Evolutionary conservation across 2,797 vertebrate genomes (phyloP), one percentile per base, ranked within the genome.

Genomic region (Dromococcyx pavoninus): DNA sequence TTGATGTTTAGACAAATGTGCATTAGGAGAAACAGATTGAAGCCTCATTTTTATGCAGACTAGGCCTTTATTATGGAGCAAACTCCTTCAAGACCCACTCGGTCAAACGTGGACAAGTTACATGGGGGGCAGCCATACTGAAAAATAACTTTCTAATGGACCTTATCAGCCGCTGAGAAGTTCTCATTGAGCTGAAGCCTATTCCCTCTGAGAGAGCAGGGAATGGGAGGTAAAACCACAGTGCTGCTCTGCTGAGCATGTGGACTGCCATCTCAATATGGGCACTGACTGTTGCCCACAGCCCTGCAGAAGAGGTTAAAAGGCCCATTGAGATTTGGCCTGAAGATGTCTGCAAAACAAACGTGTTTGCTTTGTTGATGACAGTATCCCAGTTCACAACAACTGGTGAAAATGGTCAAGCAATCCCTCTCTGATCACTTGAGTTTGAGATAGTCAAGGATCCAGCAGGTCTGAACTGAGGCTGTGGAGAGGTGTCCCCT

Each of bases 401-500:
- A 72, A 21, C 39, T 86, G 69, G 12, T 79, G 51, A 28, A 54
- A 61, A 3, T 25, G 33, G 33, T 30, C 24, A 3, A 50, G n/a
- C 0, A 1, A 46, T 35, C 15, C 22, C 35, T 64, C 8, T 65
- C 10, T 32, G 23, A 5, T 44, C 17, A 3, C 18, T 56, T 41
- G 30, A 5, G 21, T 32, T 39, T 70, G 46, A 54, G 41, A 24
- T 8, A 48, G 44, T 3, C 0, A 0, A 61, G 30, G 19, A 37
- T 39, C 5, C 25, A 66, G 43, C 13, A 46, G 33, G 19, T 65
- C 66, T n/a, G 71, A 65, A 57, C 18, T 30, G 32, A 35, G 67
- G 27, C 66, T 51, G 16, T n/a, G 67, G 30, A 56, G 66, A 24
- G 12, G 3, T 12, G 16, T 33, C 57, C n/a, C 56, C 62, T 71